Evolutionary conservation across 2,888 invertebrate species (phyloP), one percentile per base, ranked within the genome.

Genomic region (Busseola fusca): DNA sequence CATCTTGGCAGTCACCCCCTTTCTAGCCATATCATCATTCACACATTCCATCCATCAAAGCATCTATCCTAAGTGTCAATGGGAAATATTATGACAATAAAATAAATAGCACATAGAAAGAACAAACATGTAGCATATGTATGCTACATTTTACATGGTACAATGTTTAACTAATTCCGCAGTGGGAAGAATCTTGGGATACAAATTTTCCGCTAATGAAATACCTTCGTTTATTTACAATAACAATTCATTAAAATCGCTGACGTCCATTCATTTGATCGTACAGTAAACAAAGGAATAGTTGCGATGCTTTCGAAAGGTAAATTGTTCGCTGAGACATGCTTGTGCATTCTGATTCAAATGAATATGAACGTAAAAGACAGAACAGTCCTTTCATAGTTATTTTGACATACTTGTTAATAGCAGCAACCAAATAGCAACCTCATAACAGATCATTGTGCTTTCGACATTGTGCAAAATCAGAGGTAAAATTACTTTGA

Each of bases 191-290:
- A 68, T 64, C 30, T 59, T 58, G 37, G 42, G 37, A 30, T 62
- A 27, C 40, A 67, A 52, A 79, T 78, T 79, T 64, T 74, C 74
- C 64, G 30, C 45, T 74, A 74, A 74, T 74, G 70, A 48, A 67
- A 67, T 67, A 60, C 52, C 40, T 64, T 52, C 30, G 65, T 30
- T 78, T 73, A 63, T 73, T 66, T 50, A 45, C 65, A 42, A 64
- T 50, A 37, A 45, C 64, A 64, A 64, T 79, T 74, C 59, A 65
- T 60, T 74, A 60, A 57, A 74, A 30, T 70, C n/a, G 40, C 56
- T 67, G 66, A 42, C 54, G 64, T 54, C 37, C 40, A 79, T 79
- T 70, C 10, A 68, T 60, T 69, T 52, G 42, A 37, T 62, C 40
- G 48, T 21, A 74, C 64, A 78, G 64, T 79, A 67, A 71, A 78